These are phyloP conservation scores for Thymallus thymallus DNA, from an alignment of 2,113 vertebrate species.

Conservation along the genomic window DNA sequence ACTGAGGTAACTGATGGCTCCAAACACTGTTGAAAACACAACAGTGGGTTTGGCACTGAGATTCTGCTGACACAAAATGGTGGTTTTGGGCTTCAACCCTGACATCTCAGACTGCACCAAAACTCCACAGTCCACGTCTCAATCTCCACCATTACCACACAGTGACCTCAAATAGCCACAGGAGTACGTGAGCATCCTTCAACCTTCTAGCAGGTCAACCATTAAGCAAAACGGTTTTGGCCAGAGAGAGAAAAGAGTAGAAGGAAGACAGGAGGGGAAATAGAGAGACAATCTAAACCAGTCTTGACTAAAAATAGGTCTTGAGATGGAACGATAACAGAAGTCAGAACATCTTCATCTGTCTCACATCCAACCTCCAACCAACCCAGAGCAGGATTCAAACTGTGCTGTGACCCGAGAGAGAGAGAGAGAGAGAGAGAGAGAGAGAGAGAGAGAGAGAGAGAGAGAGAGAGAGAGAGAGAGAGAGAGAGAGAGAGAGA, in stretches of 20 bases:
- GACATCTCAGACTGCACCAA: constrained; percentile 15
- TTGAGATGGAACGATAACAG: too few species aligned
- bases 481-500: not conserved
- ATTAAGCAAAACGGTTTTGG: constrained; percentile 27
- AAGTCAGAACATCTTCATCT: too few species aligned
- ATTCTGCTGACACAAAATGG: constrained; percentile 47
- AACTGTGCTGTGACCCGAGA: not conserved
- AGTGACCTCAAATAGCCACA: constrained; percentile 14
- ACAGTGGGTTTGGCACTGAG: constrained; percentile 35
- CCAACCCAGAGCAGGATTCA: too few species aligned
- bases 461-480: not conserved
- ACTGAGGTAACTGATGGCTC: constrained; percentile 2
- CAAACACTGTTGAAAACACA: constrained; percentile 38
- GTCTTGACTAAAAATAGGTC: not conserved
- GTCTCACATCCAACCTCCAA: too few species aligned
- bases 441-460: constrained; percentile 2
- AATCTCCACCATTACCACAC: constrained; percentile 27
- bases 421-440: constrained; percentile 9
- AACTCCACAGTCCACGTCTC: constrained; percentile 37
- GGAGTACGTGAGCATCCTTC: constrained; percentile 18
- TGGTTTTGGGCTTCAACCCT: constrained; percentile 43
- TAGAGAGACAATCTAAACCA: not conserved
- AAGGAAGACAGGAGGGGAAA: not conserved
- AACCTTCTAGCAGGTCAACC: too few species aligned
- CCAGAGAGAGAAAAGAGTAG: constrained; percentile 3